Evolutionary conservation across 1,140 invertebrate genomes (phyloP).

Genomic region (Penaeus japonicus): DNA sequence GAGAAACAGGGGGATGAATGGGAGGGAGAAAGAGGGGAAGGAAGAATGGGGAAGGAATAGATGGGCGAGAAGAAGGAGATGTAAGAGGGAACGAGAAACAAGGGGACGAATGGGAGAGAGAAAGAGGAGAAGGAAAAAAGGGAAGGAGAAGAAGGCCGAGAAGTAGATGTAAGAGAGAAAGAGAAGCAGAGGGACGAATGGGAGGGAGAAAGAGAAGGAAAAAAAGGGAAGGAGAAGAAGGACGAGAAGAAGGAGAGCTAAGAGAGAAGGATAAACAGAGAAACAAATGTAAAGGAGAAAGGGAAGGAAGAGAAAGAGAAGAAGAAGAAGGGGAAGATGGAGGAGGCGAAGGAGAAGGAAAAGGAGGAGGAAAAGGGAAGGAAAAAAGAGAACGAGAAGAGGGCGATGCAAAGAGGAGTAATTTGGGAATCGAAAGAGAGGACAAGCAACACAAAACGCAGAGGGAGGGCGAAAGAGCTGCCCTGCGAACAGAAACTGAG

Average conservation of each 20-base stretch:
- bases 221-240: not conserved
- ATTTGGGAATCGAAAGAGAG: too few species aligned
- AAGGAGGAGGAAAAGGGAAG: not conserved
- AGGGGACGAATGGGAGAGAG: not conserved
- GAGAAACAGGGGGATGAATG: not conserved
- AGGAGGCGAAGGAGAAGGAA: not conserved
- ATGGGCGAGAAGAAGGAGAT: not conserved
- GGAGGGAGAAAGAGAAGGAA: not conserved
- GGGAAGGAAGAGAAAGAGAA: not conserved
- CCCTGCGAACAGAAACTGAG: too few species aligned
- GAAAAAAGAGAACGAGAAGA: too few species aligned
- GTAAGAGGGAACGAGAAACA: not conserved
- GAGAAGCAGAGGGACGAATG: not conserved
- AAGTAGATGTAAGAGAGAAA: not conserved
- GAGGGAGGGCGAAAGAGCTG: too few species aligned
- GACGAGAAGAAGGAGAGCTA: not conserved
- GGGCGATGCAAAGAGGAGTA: too few species aligned
- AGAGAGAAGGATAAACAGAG: not conserved
- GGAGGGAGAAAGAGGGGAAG: not conserved
- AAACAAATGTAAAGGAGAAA: not conserved
- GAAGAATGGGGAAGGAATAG: not conserved
- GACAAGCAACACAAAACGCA: too few species aligned
- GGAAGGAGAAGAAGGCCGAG: too few species aligned
- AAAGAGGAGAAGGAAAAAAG: not conserved
- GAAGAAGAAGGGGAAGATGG: not conserved